Evolutionary conservation across 2,113 vertebrate genomes (phyloP), one percentile per base, ranked within the genome.

Genomic region (Hippocampus barbouri): DNA sequence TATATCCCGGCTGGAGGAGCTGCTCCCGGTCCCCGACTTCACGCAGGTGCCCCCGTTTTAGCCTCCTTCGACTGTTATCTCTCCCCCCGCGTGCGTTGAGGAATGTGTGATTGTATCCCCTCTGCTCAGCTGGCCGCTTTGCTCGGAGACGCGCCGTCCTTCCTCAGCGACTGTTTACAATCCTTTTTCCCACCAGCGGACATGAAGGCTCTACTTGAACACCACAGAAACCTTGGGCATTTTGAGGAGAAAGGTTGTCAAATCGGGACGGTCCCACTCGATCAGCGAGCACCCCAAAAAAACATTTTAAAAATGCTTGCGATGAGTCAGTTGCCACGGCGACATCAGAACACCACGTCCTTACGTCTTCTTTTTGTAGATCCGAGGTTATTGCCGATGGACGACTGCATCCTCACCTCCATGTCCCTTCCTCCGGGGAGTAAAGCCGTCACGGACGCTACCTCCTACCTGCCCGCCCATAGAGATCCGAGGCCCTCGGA

Each of bases 1-100:
- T n/a, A 78, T 95, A 69, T 91, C 86, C 23, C 84, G 91, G 25
- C 84, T 96, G 78, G 94, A 94, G 43, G 85, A 89, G 74, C 84
- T 92, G 25, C 78, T 93, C 69, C 90, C 91, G 2, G 77, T 86
- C 51, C 92, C 91, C 40, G 90, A 92, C 76, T 90, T 92, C 69
- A 89, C 87, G 53, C 89, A 93, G 90, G 92, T 93, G 60, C 15
- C 0, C 60, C 45, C 9, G 18, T 65, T 63, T 49, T 2, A 43
- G 15, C 14, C 4, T 10, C 53, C n/a, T 56, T 56, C 8, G 18
- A 7, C 8, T 23, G 53, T 23, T 8, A 9, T 56, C 10, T 3
- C n/a, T 21, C 20, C 8, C 30, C 2, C 54, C 2, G 9, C 25
- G 8, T 25, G 23, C 27, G 4, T 25, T 34, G 7, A 34, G 27